Percentiles rank a stretch among this genome's conserved stretches.
These are phyloP conservation scores for Ammospiza caudacuta DNA, from an alignment of 2,113 vertebrate species.

Conservation along the genomic window DNA sequence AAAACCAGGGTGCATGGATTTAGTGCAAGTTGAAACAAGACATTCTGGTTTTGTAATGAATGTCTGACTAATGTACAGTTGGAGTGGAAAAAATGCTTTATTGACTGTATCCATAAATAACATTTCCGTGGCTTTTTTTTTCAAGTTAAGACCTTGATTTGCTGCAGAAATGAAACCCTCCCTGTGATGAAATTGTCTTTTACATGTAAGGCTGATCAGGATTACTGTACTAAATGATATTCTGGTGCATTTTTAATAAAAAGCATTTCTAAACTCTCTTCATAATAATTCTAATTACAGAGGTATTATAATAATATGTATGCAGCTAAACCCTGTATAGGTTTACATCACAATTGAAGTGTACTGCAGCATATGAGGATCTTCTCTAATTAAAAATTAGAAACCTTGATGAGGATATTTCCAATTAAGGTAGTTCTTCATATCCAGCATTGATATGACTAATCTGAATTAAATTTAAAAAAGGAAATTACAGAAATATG, in stretches of 20 bases:
- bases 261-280: background rate
- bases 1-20: background rate
- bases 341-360: background rate
- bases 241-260: background rate
- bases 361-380: background rate
- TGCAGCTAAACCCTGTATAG: background rate
- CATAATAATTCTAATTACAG: background rate
- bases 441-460: background rate
- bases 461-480: background rate
- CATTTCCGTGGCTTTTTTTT: rapidly evolving
- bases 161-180: background rate
- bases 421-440: background rate
- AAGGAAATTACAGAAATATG: background rate
- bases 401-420: background rate
- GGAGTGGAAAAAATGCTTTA: background rate
- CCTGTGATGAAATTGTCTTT: background rate
- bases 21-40: background rate
- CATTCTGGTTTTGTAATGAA: background rate
- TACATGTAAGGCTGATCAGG: background rate
- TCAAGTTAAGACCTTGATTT: background rate
- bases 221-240: background rate
- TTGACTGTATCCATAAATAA: background rate
- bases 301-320: background rate
- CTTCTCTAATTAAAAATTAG: background rate
- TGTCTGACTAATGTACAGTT: background rate